These are phyloP conservation scores for Cyclopterus lumpus DNA, from an alignment of 2,797 vertebrate species.

Conservation along the genomic window DNA sequence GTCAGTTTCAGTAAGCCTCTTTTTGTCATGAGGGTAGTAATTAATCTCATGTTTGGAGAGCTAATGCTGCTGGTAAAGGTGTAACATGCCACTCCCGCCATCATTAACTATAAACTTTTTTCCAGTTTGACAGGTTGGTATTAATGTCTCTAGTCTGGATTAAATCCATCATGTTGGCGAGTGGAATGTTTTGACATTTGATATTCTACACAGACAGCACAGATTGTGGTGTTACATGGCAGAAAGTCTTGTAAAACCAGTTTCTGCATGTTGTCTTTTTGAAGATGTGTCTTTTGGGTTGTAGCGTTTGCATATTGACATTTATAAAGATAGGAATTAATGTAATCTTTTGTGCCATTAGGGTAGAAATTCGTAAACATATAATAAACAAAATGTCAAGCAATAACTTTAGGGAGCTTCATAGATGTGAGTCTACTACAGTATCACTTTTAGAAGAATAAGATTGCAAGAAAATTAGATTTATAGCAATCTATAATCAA, in stretches of 20 bases:
- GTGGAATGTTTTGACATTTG: conserved; percentile 5
- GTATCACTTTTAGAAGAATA: neutral
- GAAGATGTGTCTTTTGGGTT: neutral
- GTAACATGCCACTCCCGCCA: conserved; percentile 8
- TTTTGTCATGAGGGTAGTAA: conserved; percentile 39
- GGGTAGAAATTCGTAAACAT: neutral
- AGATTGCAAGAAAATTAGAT: neutral
- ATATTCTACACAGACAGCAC: neutral
- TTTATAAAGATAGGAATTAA: neutral
- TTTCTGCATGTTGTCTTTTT: conserved; percentile 9
- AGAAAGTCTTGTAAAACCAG: conserved; percentile 6
- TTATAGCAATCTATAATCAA: neutral
- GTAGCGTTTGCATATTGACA: neutral
- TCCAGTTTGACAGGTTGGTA: conserved; percentile 38
- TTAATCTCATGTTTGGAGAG: conserved; percentile 45
- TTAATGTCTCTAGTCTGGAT: conserved; percentile 7
- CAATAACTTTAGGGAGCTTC: neutral
- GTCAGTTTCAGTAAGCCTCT: conserved; percentile 22
- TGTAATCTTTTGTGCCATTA: neutral
- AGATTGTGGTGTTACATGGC: conserved; percentile 3
- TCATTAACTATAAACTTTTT: conserved; percentile 23
- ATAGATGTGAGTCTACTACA: neutral
- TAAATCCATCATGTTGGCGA: conserved; percentile 36
- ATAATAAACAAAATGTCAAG: neutral
- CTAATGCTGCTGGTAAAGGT: conserved; percentile 27